These are phyloP conservation scores for Pedionomus torquatus DNA, from an alignment of 2,113 vertebrate species.

Conservation along the genomic window DNA sequence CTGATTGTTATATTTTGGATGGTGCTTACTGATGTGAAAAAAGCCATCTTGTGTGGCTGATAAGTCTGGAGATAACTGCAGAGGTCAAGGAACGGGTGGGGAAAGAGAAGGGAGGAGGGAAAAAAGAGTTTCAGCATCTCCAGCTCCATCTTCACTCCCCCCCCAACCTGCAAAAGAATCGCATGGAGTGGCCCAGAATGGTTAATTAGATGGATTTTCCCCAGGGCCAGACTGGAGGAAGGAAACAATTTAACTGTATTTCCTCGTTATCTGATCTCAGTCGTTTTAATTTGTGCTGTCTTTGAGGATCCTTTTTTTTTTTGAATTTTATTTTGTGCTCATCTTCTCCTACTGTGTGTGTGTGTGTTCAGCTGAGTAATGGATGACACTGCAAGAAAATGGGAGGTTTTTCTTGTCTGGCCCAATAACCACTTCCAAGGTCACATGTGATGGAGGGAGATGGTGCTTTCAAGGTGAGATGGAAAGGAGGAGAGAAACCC, in stretches of 20 bases:
- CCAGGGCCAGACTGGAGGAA: background rate
- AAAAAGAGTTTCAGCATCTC: background rate
- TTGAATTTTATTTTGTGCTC: background rate
- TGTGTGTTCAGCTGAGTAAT: background rate
- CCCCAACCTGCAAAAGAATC: background rate
- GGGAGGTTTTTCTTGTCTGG: background rate
- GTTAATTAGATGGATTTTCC: constrained; percentile 26
- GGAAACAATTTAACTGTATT: constrained; percentile 24
- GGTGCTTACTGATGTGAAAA: constrained; percentile 77
- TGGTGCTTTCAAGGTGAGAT: background rate
- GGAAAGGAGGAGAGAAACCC: background rate
- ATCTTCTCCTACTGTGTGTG: background rate
- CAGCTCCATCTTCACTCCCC: background rate
- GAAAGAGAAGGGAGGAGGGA: background rate
- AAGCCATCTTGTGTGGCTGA: constrained; percentile 70
- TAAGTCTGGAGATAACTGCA: constrained; percentile 73
- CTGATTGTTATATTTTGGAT: constrained; percentile 70
- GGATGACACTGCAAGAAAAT: background rate
- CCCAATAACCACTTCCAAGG: constrained; percentile 55
- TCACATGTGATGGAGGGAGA: background rate
- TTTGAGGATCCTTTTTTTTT: background rate
- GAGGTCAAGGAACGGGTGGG: constrained; percentile 59
- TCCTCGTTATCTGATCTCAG: constrained; percentile 51
- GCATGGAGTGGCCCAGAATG: background rate
- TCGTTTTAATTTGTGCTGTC: constrained; percentile 24